phyloP scores from a whole-genome alignment of 2,888 invertebrate species.

The Trichogramma evanescens region DNA sequence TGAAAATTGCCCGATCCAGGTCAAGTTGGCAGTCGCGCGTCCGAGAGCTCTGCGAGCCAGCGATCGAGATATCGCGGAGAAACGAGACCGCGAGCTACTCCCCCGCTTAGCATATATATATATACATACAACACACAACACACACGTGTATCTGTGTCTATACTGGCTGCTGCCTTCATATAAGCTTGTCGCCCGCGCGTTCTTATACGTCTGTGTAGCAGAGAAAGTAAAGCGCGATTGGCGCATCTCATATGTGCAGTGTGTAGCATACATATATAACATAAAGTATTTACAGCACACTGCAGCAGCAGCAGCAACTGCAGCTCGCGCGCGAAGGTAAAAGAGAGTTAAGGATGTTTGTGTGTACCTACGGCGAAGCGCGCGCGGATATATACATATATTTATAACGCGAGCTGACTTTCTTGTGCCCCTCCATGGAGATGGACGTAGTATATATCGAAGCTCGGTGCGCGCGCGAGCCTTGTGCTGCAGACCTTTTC shows the following conservation, averaged over 20 bases:
- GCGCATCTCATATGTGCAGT: too few species aligned
- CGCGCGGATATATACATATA: not conserved
- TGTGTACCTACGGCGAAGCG: not conserved
- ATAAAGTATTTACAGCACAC: not conserved
- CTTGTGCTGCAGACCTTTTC: not conserved
- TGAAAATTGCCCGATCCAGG: conserved; percentile 12
- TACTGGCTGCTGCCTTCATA: too few species aligned
- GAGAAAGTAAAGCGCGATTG: conserved; percentile 12
- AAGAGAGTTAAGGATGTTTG: too few species aligned
- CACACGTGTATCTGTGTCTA: too few species aligned
- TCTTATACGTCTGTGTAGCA: not conserved
- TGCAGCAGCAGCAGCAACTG: not conserved
- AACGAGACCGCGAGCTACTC: conserved; percentile 7
- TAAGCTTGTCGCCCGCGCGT: not conserved
- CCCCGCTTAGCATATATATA: conserved; percentile 1
- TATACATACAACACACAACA: too few species aligned
- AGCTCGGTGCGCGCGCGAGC: not conserved
- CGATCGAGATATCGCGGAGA: conserved; percentile 7
- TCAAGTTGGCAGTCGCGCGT: conserved; percentile 1
- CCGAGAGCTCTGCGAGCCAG: conserved; percentile 5
- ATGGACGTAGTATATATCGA: conserved; percentile 5
- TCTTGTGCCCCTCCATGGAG: not conserved
- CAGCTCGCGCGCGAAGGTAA: not conserved
- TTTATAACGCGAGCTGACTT: not conserved
- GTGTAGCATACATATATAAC: too few species aligned